phyloP scores from a whole-genome alignment of 2,888 invertebrate species.

The Sarcophaga variegata region DNA sequence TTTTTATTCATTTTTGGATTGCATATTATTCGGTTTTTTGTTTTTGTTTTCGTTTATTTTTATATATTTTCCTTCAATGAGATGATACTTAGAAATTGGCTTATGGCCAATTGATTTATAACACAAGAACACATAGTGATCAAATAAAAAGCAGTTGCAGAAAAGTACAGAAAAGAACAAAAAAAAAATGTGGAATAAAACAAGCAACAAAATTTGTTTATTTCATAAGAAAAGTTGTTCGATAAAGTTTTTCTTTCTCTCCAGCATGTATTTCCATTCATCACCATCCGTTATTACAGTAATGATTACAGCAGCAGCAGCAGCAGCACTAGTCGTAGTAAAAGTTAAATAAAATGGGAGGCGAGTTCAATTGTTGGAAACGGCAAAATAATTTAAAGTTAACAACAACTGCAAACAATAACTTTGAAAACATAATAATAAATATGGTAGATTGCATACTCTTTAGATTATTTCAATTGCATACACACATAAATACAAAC shows the following conservation, averaged over 20 bases:
- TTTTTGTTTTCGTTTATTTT: too few relatives aligned
- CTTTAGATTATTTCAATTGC: constrained; percentile 10
- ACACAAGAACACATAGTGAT: constrained; percentile 38
- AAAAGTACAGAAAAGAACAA: constrained; percentile 22
- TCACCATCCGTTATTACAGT: constrained; percentile 28
- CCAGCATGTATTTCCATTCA: not conserved
- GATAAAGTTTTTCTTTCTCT: constrained; percentile 16
- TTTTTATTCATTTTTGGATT: not conserved
- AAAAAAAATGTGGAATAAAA: constrained; percentile 4
- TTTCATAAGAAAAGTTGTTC: constrained; percentile 64
- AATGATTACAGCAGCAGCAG: not conserved
- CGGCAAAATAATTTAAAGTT: constrained; percentile 38
- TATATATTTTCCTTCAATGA: constrained; percentile 5
- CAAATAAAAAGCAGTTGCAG: not conserved
- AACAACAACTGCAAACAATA: constrained; percentile 21
- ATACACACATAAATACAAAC: not conserved
- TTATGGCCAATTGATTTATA: constrained; percentile 69
- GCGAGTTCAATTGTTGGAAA: constrained; percentile 21
- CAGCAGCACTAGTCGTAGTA: not conserved
- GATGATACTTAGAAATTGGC: constrained; percentile 67
- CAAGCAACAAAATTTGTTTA: constrained; percentile 47
- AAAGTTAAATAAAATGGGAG: constrained; percentile 24
- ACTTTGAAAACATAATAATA: constrained; percentile 11
- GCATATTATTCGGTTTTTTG: constrained; percentile 33
- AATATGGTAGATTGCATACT: constrained; percentile 17